These are phyloP conservation scores for Pluvianellus socialis DNA, from an alignment of 2,113 vertebrate species.

Conservation along the genomic window DNA sequence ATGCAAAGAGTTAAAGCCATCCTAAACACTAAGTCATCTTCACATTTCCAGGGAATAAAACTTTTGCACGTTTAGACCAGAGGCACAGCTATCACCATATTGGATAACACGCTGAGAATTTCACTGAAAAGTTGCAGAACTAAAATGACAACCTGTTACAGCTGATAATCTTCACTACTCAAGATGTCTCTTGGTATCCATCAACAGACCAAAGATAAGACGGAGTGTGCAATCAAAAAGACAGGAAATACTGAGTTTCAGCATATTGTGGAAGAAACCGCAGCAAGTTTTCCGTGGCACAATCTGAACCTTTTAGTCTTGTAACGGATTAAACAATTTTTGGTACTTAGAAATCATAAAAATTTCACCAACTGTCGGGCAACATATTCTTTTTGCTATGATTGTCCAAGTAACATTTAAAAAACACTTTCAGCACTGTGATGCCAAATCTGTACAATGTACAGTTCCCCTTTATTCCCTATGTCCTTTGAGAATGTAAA, in stretches of 20 bases:
- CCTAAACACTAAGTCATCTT: neutral
- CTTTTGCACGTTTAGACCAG: neutral
- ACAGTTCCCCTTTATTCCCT: neutral
- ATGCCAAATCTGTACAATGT: neutral
- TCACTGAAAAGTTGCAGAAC: neutral
- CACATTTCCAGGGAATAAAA: neutral
- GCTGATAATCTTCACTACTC: neutral
- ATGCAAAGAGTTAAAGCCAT: neutral
- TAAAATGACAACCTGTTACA: neutral
- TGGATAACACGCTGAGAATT: neutral
- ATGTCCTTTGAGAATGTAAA: neutral
- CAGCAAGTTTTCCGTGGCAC: neutral
- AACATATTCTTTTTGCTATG: neutral
- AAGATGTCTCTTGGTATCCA: neutral
- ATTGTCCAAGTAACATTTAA: neutral
- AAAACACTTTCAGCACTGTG: neutral
- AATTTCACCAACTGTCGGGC: neutral
- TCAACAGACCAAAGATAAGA: neutral
- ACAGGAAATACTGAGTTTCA: neutral
- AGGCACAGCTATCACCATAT: neutral
- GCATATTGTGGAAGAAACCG: neutral
- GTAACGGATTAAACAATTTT: neutral
- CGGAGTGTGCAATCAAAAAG: neutral
- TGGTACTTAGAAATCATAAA: neutral
- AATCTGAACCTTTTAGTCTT: neutral